Conservation (phyloP, 2,113 vertebrate species). For the Cynocephalus volans region DNA sequence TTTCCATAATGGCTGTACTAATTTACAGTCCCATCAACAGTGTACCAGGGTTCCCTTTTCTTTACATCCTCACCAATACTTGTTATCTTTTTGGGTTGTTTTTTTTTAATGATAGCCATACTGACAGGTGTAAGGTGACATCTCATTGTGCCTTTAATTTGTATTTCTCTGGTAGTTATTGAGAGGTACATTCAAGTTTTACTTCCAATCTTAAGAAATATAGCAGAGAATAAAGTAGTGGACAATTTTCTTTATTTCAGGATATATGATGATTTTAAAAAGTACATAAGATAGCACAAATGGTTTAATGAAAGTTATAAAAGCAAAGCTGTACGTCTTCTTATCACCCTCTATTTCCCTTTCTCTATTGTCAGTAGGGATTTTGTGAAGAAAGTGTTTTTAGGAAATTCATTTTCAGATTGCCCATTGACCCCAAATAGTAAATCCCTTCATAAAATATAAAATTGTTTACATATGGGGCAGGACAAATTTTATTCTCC, state of each 20-base stretch:
- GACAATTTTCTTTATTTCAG: neutral
- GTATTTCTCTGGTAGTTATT: neutral
- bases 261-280: neutral
- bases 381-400: neutral
- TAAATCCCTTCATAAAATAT: neutral
- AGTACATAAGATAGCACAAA: neutral
- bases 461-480: neutral
- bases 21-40: neutral
- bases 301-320: neutral
- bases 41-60: neutral
- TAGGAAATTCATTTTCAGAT: neutral
- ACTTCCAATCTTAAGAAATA: neutral
- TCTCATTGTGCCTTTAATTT: neutral
- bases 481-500: neutral
- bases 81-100: too few species aligned
- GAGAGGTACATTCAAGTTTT: neutral
- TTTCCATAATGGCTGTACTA: neutral
- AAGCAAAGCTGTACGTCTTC: neutral
- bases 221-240: neutral
- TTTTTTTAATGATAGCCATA: neutral
- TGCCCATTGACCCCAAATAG: neutral
- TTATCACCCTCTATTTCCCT: neutral
- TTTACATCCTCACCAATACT: neutral
- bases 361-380: neutral
- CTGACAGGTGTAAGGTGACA: neutral